A percentile compares a stretch with the other conserved stretches of the same genome.
Conservation (phyloP, 2,888 invertebrate genomes). For the Sminthurides aquaticus region DNA sequence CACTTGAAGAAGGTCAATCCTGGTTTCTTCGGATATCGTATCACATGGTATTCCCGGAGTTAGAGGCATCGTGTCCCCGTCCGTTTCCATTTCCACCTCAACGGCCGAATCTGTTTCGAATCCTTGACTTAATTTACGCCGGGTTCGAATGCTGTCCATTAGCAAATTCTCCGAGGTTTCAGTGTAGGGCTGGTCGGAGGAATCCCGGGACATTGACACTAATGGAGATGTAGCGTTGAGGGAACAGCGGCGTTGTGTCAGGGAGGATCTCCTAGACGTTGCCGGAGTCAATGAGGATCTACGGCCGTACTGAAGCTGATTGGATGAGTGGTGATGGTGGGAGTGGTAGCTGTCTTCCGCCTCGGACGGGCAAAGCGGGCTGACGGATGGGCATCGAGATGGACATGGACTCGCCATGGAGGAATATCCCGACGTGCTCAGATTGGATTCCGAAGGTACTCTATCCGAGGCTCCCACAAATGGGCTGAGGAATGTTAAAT, state of each 20-base stretch:
- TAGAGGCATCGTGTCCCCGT: slow-evolving; percentile 11
- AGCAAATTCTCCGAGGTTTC: slow-evolving; percentile 14
- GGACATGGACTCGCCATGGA: slow-evolving; percentile 79
- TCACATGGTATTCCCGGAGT: slow-evolving; percentile 13
- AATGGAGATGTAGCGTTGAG: slow-evolving; percentile 53
- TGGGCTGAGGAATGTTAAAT: slow-evolving; percentile 68
- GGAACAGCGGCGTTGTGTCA: slow-evolving; percentile 40
- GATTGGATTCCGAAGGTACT: slow-evolving; percentile 72
- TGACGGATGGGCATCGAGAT: slow-evolving; percentile 71
- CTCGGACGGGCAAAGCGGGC: slow-evolving; percentile 67
- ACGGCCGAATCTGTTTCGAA: slow-evolving; percentile 41
- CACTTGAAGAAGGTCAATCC: slow-evolving; percentile 46
- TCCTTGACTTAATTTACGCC: background rate
- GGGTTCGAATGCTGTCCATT: background rate
- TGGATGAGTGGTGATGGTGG: slow-evolving; percentile 18
- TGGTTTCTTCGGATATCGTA: slow-evolving; percentile 17
- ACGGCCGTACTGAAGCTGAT: slow-evolving; percentile 22
- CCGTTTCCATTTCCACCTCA: slow-evolving; percentile 38
- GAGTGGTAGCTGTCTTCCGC: slow-evolving; percentile 55
- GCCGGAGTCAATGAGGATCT: slow-evolving; percentile 41
- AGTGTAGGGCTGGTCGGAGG: slow-evolving; percentile 20
- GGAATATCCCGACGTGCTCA: slow-evolving; percentile 76
- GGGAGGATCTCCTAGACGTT: slow-evolving; percentile 45
- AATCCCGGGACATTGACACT: slow-evolving; percentile 48
- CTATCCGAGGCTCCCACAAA: slow-evolving; percentile 55